These are phyloP conservation scores for Anthopleura sola DNA, from an alignment of 64 coral and sea anemone species.

Conservation along the genomic window DNA sequence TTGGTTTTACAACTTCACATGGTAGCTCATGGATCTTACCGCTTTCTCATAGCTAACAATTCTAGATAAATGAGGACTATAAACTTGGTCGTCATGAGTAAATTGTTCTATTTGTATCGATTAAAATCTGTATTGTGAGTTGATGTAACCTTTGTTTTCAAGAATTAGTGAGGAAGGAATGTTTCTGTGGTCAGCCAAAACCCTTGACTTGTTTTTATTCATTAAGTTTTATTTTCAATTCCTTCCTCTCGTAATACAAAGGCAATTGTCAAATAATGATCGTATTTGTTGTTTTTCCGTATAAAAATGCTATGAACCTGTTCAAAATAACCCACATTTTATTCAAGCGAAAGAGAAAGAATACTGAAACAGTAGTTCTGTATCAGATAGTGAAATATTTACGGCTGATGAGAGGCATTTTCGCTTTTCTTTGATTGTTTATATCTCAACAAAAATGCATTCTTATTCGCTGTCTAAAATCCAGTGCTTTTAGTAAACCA, in stretches of 20 bases:
- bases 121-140: not conserved
- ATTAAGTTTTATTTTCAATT: not conserved
- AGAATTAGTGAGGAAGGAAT: not conserved
- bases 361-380: not conserved
- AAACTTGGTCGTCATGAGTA: not conserved
- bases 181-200: not conserved
- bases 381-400: not conserved
- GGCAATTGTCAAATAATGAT: conserved; percentile 7
- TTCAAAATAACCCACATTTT: not conserved
- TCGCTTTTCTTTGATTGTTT: conserved; percentile 3
- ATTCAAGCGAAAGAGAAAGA: not conserved
- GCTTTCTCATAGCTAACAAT: not conserved
- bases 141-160: not conserved
- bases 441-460: not conserved
- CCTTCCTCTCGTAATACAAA: conserved; percentile 1
- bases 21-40: not conserved
- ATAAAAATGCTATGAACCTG: not conserved
- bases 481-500: not conserved
- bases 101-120: not conserved
- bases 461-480: not conserved
- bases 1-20: conserved; percentile 16
- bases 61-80: not conserved
- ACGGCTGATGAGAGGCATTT: not conserved
- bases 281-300: not conserved
- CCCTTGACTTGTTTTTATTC: conserved; percentile 10